Percentiles rank a stretch among this genome's conserved stretches.
Evolutionary conservation across 37 sponge, comb jelly and placozoan genomes (phyloP).

Genomic region (Aplysina aerophoba): DNA sequence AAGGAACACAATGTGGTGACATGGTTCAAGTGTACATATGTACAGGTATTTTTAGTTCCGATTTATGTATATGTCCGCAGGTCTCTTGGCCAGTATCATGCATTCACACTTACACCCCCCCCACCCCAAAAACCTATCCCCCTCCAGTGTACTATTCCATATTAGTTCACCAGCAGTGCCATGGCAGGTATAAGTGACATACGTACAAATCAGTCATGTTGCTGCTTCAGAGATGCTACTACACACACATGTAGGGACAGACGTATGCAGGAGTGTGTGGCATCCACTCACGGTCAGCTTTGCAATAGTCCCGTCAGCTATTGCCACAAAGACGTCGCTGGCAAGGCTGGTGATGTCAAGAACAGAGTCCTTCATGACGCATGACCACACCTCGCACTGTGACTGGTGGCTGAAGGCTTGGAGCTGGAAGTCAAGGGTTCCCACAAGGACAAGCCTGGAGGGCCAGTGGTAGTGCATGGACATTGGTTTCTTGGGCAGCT

Average conservation of each 20-base stretch:
- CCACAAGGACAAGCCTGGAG: constrained; percentile 41
- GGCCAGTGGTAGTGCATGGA: constrained; percentile 31
- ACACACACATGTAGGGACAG: background rate
- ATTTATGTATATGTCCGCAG: no score
- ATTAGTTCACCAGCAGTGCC: no score
- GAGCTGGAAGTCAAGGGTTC: constrained; percentile 65
- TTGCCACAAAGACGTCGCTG: constrained; percentile 39
- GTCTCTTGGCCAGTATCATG: no score
- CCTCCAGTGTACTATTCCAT: no score
- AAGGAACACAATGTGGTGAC: no score
- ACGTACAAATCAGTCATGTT: no score
- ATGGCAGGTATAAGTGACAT: no score
- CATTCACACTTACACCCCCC: no score
- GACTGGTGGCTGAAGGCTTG: constrained; percentile 32
- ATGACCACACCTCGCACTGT: constrained; percentile 56
- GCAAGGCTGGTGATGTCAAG: constrained; percentile 38
- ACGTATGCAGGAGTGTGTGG: background rate
- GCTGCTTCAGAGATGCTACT: no score
- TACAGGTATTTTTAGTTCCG: no score
- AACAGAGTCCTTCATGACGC: constrained; percentile 62
- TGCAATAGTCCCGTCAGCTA: constrained; percentile 72
- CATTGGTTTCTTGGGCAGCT: constrained; percentile 10
- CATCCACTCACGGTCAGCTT: background rate
- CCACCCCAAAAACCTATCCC: no score
- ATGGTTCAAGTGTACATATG: no score